These are phyloP conservation scores for Chionis minor DNA, from an alignment of 2,113 vertebrate species.

Conservation along the genomic window DNA sequence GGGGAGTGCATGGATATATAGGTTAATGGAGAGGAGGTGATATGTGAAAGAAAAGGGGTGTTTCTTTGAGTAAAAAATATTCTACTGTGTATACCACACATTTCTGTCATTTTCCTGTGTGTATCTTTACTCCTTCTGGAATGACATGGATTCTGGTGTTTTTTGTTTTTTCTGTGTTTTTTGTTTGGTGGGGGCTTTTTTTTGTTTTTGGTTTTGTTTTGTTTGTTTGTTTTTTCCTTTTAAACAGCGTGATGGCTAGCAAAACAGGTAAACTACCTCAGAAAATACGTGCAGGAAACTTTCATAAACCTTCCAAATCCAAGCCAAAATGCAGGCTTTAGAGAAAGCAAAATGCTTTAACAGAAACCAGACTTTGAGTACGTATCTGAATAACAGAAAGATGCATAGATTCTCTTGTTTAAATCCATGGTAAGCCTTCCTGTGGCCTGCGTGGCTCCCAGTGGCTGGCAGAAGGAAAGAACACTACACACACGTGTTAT, in stretches of 20 bases:
- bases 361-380: background rate
- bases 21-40: background rate
- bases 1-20: background rate
- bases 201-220: too few species aligned
- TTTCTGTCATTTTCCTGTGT: background rate
- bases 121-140: background rate
- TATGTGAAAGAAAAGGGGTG: rapidly evolving
- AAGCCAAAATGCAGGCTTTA: background rate
- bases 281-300: background rate
- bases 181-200: background rate
- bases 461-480: background rate
- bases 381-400: background rate
- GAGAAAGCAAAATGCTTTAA: background rate
- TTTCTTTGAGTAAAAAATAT: background rate
- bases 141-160: background rate
- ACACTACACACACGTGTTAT: background rate
- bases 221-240: background rate
- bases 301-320: background rate
- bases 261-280: background rate
- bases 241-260: background rate
- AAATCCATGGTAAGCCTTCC: background rate
- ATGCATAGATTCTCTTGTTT: background rate
- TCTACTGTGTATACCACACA: background rate
- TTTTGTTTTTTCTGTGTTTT: background rate
- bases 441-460: background rate